These are phyloP conservation scores for Drosophila nigricruria DNA, from an alignment of 2,888 invertebrate species.

Conservation along the genomic window DNA sequence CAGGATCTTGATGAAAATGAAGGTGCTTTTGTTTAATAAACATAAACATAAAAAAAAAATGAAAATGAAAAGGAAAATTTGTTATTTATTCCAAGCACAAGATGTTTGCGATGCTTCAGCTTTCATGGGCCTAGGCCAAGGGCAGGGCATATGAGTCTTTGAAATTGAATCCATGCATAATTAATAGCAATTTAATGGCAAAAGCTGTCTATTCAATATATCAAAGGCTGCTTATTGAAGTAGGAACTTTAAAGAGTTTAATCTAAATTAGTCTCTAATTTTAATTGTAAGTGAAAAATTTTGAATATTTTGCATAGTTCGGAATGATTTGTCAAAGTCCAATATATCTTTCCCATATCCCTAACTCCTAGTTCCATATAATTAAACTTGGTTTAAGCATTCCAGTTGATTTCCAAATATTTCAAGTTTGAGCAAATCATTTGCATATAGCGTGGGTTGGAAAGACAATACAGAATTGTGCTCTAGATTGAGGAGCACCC, in stretches of 20 bases:
- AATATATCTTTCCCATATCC: no score
- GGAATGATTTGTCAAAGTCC: no score
- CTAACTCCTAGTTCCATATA: neutral
- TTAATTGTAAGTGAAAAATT: neutral
- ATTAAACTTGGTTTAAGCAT: neutral
- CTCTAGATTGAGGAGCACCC: slow-evolving; percentile 9
- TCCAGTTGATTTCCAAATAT: slow-evolving; percentile 1
- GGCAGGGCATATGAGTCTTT: slow-evolving; percentile 21
- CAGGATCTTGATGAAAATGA: slow-evolving; percentile 62
- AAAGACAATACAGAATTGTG: slow-evolving; percentile 20
- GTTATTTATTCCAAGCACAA: slow-evolving; percentile 16
- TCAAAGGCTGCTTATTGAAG: neutral
- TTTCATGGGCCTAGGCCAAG: slow-evolving; percentile 55
- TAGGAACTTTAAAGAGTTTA: neutral
- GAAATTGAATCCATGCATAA: slow-evolving; percentile 49
- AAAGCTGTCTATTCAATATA: slow-evolving; percentile 11
- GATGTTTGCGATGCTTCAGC: slow-evolving; percentile 40
- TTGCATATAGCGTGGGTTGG: slow-evolving; percentile 38
- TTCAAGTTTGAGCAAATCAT: slow-evolving; percentile 25
- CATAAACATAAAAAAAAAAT: slow-evolving; percentile 25
- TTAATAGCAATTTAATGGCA: slow-evolving; percentile 29
- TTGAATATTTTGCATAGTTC: no score
- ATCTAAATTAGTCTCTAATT: neutral
- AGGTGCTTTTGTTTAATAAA: slow-evolving; percentile 60
- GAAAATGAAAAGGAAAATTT: slow-evolving; percentile 8